These are phyloP conservation scores for Formica selysi DNA, from an alignment of 1,140 invertebrate genomes.

Conservation along the genomic window DNA sequence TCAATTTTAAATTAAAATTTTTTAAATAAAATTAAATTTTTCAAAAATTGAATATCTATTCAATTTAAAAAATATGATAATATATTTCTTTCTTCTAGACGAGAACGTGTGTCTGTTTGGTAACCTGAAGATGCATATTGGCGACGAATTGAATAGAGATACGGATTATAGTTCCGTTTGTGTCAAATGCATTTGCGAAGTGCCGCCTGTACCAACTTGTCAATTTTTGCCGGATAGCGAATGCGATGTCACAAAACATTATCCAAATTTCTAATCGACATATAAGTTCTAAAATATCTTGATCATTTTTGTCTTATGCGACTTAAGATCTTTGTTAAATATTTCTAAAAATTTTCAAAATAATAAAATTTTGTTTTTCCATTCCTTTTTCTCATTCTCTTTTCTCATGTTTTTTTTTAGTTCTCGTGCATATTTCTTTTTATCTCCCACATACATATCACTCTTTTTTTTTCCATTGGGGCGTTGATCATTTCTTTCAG, in stretches of 20 bases:
- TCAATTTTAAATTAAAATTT: too few species aligned
- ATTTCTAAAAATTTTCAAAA: background rate
- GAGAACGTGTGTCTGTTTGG: constrained; percentile 71
- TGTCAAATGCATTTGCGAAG: constrained; percentile 75
- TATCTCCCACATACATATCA: background rate
- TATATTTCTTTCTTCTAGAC: constrained; percentile 34
- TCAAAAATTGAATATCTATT: too few species aligned
- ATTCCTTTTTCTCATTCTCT: background rate
- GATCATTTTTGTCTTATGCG: background rate
- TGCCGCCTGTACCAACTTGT: constrained; percentile 68
- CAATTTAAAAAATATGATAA: background rate
- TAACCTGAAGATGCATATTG: constrained; percentile 73
- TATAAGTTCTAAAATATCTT: too few species aligned
- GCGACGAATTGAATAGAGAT: constrained; percentile 74
- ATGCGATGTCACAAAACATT: background rate
- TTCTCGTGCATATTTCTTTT: background rate
- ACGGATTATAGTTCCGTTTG: constrained; percentile 65
- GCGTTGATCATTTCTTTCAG: background rate
- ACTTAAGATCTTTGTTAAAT: background rate
- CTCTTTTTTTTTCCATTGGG: background rate
- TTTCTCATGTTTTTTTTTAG: background rate
- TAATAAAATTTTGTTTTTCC: background rate
- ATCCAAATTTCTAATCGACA: background rate
- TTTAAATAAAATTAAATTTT: too few species aligned
- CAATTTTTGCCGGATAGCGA: background rate